phyloP scores from a whole-genome alignment of 2,797 vertebrate species.

The Malacoctenus gilli region DNA sequence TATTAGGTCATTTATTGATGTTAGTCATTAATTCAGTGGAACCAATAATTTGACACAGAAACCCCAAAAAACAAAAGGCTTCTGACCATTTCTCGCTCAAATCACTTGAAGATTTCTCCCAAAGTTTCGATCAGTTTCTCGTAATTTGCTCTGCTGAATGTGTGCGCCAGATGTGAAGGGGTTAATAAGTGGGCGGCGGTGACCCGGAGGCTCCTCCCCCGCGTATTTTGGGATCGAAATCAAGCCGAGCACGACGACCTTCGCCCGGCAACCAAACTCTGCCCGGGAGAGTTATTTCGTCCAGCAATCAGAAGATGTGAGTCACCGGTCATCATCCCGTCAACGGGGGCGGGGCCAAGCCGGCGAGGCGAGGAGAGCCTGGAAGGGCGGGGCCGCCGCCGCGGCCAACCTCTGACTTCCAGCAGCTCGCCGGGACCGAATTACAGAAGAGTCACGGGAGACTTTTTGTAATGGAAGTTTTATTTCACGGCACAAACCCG shows the following conservation, averaged over 20 bases:
- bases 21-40: no score
- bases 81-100: no score
- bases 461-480: constrained; percentile 41
- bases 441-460: constrained; percentile 23
- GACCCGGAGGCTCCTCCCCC: constrained; percentile 37
- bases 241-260: constrained; percentile 48
- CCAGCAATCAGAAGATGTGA: constrained; percentile 55
- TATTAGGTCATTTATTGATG: no score
- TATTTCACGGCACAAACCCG: constrained; percentile 58
- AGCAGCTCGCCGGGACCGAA: constrained; percentile 15
- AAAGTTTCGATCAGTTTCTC: no score
- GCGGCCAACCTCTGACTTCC: constrained; percentile 2
- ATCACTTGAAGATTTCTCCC: no score
- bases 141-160: no score
- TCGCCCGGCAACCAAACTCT: constrained; percentile 48
- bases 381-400: no score
- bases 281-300: constrained; percentile 37
- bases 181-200: no score
- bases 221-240: constrained; percentile 50
- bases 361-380: no score
- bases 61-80: no score
- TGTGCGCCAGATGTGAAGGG: no score
- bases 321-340: constrained; percentile 46
- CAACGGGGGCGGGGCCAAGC: constrained; percentile 22
- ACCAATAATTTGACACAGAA: no score